Evolutionary conservation across 2,113 vertebrate species (phyloP).

Genomic region (Tragelaphus strepsiceros): DNA sequence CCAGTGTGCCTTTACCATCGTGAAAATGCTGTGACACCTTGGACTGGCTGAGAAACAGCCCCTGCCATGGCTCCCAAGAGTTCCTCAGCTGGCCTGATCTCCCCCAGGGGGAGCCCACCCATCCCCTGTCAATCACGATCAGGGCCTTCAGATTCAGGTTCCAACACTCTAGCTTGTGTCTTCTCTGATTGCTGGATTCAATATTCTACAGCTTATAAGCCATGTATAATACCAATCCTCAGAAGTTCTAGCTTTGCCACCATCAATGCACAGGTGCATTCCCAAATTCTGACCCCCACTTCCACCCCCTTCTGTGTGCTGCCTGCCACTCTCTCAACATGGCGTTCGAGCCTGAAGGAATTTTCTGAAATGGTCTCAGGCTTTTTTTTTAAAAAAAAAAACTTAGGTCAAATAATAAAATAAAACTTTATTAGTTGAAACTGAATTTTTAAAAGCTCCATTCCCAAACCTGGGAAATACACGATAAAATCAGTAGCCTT

Average conservation of each 20-base stretch:
- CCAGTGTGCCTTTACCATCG: not conserved
- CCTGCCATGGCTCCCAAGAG: not conserved
- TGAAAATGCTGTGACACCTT: not conserved
- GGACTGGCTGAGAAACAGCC: not conserved
- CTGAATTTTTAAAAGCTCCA: not conserved
- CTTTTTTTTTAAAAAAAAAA: not conserved
- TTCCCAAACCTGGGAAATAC: not conserved
- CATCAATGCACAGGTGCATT: not conserved
- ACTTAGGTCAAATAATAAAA: not conserved
- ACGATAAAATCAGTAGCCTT: not conserved
- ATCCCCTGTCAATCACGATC: not conserved
- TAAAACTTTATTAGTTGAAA: not conserved
- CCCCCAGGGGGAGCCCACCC: not conserved
- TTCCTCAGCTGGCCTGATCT: no score
- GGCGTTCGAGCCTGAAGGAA: not conserved
- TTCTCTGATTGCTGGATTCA: not conserved
- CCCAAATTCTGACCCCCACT: not conserved
- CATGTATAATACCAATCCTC: not conserved
- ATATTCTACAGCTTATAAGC: not conserved
- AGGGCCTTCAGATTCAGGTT: not conserved
- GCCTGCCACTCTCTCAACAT: not conserved
- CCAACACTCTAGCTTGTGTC: not conserved
- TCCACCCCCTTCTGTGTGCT: rapidly evolving
- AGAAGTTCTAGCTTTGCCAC: not conserved
- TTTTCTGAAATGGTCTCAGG: not conserved